A percentile compares a stretch with the other conserved stretches of the same genome.
phyloP scores from a whole-genome alignment of 2,888 invertebrate species.

The Pachydiplax longipennis region DNA sequence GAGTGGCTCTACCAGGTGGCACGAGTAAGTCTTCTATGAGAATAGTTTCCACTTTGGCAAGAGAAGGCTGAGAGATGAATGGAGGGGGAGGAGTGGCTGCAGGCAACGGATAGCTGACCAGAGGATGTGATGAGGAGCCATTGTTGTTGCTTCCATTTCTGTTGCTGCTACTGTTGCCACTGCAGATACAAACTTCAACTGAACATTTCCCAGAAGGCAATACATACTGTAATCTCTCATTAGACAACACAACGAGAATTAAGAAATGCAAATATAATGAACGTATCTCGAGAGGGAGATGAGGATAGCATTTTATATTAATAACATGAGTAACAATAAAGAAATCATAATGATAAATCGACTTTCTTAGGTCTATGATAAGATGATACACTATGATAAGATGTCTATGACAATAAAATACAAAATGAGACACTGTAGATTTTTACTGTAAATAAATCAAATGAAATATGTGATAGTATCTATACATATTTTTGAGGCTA shows the following conservation, averaged over 20 bases:
- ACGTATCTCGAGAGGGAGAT: no score
- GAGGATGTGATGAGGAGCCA: slow-evolving; percentile 43
- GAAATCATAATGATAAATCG: no score
- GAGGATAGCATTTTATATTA: no score
- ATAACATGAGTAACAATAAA: no score
- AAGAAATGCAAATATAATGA: no score
- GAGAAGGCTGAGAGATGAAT: slow-evolving; percentile 17
- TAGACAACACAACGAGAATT: neutral
- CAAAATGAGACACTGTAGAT: no score
- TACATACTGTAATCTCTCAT: neutral
- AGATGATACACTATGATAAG: no score
- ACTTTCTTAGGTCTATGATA: no score
- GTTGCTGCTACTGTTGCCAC: neutral
- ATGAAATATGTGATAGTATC: no score
- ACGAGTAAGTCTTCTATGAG: slow-evolving; percentile 85
- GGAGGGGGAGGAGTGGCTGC: slow-evolving; percentile 37
- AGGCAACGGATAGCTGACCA: neutral
- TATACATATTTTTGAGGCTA: no score
- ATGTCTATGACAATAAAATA: no score
- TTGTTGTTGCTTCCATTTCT: neutral
- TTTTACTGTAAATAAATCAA: no score
- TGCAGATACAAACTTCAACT: neutral
- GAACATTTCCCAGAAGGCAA: neutral
- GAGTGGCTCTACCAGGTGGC: slow-evolving; percentile 78
- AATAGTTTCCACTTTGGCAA: slow-evolving; percentile 52